Percentiles rank a stretch among this genome's conserved stretches.
Evolutionary conservation across 2,888 invertebrate species (phyloP).

Genomic region (Scaptomyza caliginosa): DNA sequence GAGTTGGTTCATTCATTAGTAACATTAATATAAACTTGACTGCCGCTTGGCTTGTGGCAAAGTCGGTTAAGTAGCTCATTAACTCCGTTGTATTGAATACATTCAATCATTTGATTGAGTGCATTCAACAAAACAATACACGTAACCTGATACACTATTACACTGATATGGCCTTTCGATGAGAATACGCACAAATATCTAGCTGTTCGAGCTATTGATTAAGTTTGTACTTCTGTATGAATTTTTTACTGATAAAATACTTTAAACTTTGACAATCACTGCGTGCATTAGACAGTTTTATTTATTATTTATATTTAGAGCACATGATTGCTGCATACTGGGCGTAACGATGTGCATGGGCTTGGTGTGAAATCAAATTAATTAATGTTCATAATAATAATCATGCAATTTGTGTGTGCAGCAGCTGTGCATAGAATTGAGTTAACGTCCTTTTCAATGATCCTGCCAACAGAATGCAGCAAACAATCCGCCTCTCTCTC

Average conservation of each 20-base stretch:
- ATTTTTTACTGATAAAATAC: no score
- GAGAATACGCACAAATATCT: no score
- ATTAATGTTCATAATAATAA: slow-evolving; percentile 65
- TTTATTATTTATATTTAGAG: no score
- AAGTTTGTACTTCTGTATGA: no score
- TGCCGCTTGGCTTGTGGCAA: slow-evolving; percentile 25
- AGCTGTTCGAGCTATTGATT: background rate
- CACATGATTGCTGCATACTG: background rate
- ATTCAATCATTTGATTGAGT: slow-evolving; percentile 43
- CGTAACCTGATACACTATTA: background rate
- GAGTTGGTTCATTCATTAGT: slow-evolving; percentile 7
- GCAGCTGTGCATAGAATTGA: slow-evolving; percentile 21
- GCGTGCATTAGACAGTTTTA: background rate
- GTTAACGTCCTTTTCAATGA: slow-evolving; percentile 15
- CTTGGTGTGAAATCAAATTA: slow-evolving; percentile 51
- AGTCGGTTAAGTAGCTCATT: slow-evolving; percentile 70
- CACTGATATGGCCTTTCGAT: no score
- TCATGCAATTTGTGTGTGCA: slow-evolving; percentile 53
- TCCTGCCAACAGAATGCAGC: slow-evolving; percentile 1
- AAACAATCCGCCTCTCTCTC: background rate
- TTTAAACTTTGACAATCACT: background rate
- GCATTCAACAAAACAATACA: slow-evolving; percentile 28
- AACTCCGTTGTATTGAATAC: slow-evolving; percentile 39
- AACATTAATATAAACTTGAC: slow-evolving; percentile 20
- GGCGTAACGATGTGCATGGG: slow-evolving; percentile 1